phyloP scores from a whole-genome alignment of 2,113 vertebrate species.

The Noctilio leporinus region DNA sequence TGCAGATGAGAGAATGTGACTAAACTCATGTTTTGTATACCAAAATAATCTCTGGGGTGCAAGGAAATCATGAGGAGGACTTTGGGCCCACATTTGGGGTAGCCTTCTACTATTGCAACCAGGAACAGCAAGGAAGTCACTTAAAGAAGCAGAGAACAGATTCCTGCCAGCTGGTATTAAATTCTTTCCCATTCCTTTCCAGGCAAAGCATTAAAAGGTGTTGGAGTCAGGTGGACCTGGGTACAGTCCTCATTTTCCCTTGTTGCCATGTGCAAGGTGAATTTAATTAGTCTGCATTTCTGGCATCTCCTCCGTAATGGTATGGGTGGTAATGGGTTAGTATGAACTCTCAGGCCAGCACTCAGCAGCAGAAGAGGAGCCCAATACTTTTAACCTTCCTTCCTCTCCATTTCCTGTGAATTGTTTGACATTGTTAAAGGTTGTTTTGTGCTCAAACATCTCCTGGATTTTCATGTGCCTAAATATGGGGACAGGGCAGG shows the following conservation, averaged over 20 bases:
- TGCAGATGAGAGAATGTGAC: not conserved
- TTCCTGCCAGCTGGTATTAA: not conserved
- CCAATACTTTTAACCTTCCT: not conserved
- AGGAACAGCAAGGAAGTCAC: not conserved
- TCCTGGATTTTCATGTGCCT: not conserved
- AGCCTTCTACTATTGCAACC: not conserved
- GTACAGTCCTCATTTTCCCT: not conserved
- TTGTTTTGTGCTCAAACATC: not conserved
- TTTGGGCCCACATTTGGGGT: not conserved
- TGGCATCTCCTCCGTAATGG: not conserved
- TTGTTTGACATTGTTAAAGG: not conserved
- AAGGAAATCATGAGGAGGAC: not conserved
- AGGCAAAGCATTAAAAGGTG: not conserved
- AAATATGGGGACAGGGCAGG: not conserved
- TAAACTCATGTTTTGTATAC: not conserved
- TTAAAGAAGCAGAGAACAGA: not conserved
- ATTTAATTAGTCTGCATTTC: not conserved
- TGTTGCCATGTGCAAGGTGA: not conserved
- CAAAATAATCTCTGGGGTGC: not conserved
- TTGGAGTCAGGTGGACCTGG: not conserved
- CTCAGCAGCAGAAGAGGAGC: not conserved
- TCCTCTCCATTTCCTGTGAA: not conserved
- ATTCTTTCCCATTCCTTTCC: not conserved
- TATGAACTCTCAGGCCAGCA: not conserved
- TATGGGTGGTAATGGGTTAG: not conserved